Evolutionary conservation across 92 coral and sea anemone genomes (phyloP), one percentile per base, ranked within the genome.

Genomic region (Palythoa caribaeorum): DNA sequence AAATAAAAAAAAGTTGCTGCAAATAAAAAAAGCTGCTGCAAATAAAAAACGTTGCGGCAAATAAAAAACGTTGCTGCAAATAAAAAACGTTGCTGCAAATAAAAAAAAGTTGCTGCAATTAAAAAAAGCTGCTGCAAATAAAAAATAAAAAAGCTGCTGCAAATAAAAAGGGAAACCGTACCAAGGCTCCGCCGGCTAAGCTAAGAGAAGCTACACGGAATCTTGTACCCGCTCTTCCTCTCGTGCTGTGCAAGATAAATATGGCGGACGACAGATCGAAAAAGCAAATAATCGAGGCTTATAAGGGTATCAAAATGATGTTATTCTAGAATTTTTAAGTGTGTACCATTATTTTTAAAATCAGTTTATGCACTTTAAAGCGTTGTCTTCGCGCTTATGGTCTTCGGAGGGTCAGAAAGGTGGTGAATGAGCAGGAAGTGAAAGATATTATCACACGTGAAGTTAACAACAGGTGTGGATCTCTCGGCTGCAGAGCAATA

Each of bases 381-480:
- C 87, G 69, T 84, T 52, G 79, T 84, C 87, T 78, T 78, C 83
- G 79, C 68, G 66, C 87, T 71, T 48, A 84, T 71, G 78, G 78
- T 84, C 87, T 84, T 84, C 48, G 87, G 69, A 71, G 78, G 87
- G 79, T 71, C 44, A 84, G 87, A 69, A 84, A 84, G 70, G 66
- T 70, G 87, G 79, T 84, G 87, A 84, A 84, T 84, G 87, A 71
- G 87, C 87, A 65, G 87, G 79, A 84, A 84, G 78, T 68, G 87
- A 68, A 83, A 83, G 87, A 63, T 6, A 47, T 53, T 6, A 6
- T 75, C 55, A 53, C 79, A 7, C 79, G 79, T 75, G 79, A 57
- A 57, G 65, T 57, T 57, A 57, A 57, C 65, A 57, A 57, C 48
- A 7, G 48, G 48, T 44, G 48, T 44, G 48, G 48, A 44, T 44